phyloP scores from a whole-genome alignment of 2,888 invertebrate genomes.

The Meiosimyza platycephala region DNA sequence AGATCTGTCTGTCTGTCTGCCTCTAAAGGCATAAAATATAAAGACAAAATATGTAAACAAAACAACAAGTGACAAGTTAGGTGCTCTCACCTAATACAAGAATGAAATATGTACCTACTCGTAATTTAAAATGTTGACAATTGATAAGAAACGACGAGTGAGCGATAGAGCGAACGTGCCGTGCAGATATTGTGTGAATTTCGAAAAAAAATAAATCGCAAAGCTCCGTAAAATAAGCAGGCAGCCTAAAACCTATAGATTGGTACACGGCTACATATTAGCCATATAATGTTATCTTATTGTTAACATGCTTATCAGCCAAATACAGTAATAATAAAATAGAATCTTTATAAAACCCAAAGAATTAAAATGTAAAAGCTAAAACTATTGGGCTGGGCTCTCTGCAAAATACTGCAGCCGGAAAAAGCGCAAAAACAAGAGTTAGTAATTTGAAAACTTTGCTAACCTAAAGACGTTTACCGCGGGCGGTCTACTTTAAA shows the following conservation, averaged over 20 bases:
- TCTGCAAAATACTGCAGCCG: not conserved
- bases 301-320: slow-evolving; percentile 3
- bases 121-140: not conserved
- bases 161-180: not conserved
- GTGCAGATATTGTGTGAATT: too few species aligned
- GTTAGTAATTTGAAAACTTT: slow-evolving; percentile 37
- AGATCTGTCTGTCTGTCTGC: too few species aligned
- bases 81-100: too few species aligned
- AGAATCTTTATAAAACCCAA: not conserved
- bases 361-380: not conserved
- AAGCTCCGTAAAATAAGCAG: not conserved
- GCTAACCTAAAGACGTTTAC: slow-evolving; percentile 37
- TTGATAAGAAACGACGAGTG: not conserved
- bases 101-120: too few species aligned
- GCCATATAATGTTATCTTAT: slow-evolving; percentile 17
- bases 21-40: too few species aligned
- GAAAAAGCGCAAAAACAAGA: not conserved
- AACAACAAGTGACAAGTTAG: too few species aligned
- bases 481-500: not conserved
- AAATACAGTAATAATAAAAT: not conserved
- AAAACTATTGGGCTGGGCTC: not conserved
- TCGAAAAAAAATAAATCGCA: not conserved
- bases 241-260: not conserved
- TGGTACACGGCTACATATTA: not conserved
- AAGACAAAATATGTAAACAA: too few species aligned